Conservation (phyloP, 2,888 invertebrate genomes). For the Limnephilus rhombicus region DNA sequence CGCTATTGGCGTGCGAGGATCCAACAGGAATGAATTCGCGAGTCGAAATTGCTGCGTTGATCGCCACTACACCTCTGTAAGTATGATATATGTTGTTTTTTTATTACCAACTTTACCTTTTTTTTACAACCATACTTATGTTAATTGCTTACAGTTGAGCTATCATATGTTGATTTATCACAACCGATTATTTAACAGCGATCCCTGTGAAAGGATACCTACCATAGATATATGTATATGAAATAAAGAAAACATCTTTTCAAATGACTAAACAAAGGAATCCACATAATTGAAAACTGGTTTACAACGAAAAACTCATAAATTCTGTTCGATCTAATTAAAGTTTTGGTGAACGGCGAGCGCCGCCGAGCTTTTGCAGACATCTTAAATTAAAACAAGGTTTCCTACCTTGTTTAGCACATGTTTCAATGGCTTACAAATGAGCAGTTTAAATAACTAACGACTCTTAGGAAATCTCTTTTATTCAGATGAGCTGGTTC, state of each 20-base stretch:
- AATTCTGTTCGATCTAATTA: not conserved
- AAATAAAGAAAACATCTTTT: not conserved
- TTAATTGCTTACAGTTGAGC: not conserved
- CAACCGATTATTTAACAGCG: not conserved
- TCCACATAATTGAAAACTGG: not conserved
- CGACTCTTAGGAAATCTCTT: not conserved
- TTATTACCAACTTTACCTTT: no score
- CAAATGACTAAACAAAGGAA: not conserved
- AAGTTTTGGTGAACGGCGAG: not conserved
- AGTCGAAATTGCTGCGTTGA: no score
- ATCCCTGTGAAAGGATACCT: not conserved
- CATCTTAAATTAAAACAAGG: not conserved
- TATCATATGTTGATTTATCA: not conserved
- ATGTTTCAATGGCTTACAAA: not conserved
- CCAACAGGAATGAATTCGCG: no score
- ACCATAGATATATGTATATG: not conserved
- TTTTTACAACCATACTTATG: no score
- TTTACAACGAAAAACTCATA: not conserved
- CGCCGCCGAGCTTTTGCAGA: not conserved
- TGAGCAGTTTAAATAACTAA: not conserved
- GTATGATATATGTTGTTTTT: no score
- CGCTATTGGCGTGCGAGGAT: no score
- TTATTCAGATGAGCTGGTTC: slow-evolving; percentile 8
- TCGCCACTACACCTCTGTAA: no score
- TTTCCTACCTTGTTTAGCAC: not conserved